Base-by-base conservation (phyloP, 2,797 vertebrate genomes). In the Champsocephalus esox region DNA sequence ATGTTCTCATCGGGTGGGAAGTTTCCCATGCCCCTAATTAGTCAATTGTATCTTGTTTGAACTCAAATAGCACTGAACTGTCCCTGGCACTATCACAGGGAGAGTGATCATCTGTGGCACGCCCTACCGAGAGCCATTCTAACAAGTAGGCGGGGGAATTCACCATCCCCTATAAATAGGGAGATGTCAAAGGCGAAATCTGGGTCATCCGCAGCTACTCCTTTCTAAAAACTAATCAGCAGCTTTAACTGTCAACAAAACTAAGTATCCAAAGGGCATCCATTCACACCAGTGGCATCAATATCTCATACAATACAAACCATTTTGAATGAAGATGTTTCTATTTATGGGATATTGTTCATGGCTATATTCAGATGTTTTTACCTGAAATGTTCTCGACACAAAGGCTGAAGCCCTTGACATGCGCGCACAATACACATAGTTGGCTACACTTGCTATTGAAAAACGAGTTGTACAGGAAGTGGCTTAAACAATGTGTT, bases 391-490 rank as follows among this genome's bases (percentile, higher is more conserved):
- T 45, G 7, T 65, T 44, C 50, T 59, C n/a, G 1, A 68, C 28
- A 62, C 52, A 34, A 59, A 57, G 9, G 41, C n/a, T 73, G 75
- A 89, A 84, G 88, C 71, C 79, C 34, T 66, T 74, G 75, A 89
- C 64, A 56, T 21, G 51, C 24, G 69, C 66, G 28, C 65, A 49
- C 51, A 65, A 28, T 16, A 68, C 70, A 67, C 56, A 51, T 38
- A 70, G 52, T 41, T 5, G 1, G 66, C 66, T 70, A 82, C 74
- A 69, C 75, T 81, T 73, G 69, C 85, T 34, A 82, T 66, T 81
- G 88, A 89, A 86, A 89, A 94, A 94, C 92, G 5, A 63, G 92
- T 94, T 94, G 52, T 85, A 80, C 93, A 93, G 92, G 92, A 94
- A 93, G 77, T 69, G 63, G 45, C 79, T 80, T 75, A 92, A 90